A percentile compares a stretch with the other conserved stretches of the same genome.
phyloP scores from a whole-genome alignment of 2,888 invertebrate species.

The Clanis bilineata region DNA sequence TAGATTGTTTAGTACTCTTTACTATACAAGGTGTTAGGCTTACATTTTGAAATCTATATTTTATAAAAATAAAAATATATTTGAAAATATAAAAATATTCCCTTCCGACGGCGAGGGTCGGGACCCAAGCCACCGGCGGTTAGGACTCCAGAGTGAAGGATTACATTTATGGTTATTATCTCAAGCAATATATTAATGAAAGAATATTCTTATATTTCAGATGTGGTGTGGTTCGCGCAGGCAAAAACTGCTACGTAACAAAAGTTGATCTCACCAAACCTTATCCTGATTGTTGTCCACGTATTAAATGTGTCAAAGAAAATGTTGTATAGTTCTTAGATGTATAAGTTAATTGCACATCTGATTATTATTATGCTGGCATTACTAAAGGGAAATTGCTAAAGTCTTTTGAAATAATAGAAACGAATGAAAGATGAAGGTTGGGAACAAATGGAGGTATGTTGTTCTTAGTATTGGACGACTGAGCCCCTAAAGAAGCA shows the following conservation, averaged over 20 bases:
- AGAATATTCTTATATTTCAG: constrained; percentile 36
- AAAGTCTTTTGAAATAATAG: neutral
- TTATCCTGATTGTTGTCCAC: constrained; percentile 58
- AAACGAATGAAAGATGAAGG: neutral
- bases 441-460: neutral
- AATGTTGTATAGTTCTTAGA: neutral
- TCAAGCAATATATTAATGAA: too few species aligned
- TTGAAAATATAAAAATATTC: too few species aligned
- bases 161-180: too few species aligned
- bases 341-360: neutral
- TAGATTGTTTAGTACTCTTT: too few species aligned
- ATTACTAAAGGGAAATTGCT: neutral
- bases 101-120: too few species aligned
- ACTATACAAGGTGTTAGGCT: too few species aligned
- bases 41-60: too few species aligned
- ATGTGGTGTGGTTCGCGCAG: constrained; percentile 45
- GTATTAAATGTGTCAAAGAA: constrained; percentile 47
- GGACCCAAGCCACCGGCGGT: too few species aligned
- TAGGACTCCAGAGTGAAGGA: too few species aligned
- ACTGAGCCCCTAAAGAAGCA: neutral
- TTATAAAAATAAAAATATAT: too few species aligned
- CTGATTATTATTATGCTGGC: constrained; percentile 5
- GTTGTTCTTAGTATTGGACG: neutral
- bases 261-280: constrained; percentile 46
- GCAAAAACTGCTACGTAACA: constrained; percentile 48